Conservation (phyloP, 2,888 invertebrate species). For the Encarsia formosa region DNA sequence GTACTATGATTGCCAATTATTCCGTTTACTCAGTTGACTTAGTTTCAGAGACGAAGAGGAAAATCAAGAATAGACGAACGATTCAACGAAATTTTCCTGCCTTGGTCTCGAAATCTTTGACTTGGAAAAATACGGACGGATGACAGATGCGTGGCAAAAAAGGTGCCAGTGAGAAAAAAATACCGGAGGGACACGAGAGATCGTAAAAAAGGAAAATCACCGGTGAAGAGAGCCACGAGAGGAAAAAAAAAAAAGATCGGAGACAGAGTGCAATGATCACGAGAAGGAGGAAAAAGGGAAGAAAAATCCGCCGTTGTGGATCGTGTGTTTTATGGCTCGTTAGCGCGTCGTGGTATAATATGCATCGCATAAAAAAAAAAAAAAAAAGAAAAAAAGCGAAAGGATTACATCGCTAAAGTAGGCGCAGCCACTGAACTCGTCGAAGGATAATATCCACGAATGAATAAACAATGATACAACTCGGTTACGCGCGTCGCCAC, state of each 20-base stretch:
- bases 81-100: conserved; percentile 24
- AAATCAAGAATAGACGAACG: too few species aligned
- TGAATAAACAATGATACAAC: conserved; percentile 45
- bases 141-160: too few species aligned
- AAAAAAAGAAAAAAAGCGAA: conserved; percentile 34
- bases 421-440: conserved; percentile 46
- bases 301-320: not conserved
- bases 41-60: conserved; percentile 3
- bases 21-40: conserved; percentile 14
- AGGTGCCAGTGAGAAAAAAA: too few species aligned
- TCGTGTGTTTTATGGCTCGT: not conserved
- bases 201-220: conserved; percentile 1
- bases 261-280: not conserved
- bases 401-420: conserved; percentile 42
- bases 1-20: too few species aligned
- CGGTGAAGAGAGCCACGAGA: not conserved
- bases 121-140: too few species aligned
- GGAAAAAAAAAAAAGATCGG: not conserved
- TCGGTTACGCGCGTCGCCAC: conserved; percentile 29
- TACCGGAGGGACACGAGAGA: too few species aligned
- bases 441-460: conserved; percentile 46
- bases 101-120: conserved; percentile 12
- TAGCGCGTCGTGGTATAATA: not conserved
- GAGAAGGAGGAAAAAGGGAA: not conserved
- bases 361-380: not conserved